phyloP scores from a whole-genome alignment of 1,140 invertebrate genomes.

The Leptopilina boulardi region DNA sequence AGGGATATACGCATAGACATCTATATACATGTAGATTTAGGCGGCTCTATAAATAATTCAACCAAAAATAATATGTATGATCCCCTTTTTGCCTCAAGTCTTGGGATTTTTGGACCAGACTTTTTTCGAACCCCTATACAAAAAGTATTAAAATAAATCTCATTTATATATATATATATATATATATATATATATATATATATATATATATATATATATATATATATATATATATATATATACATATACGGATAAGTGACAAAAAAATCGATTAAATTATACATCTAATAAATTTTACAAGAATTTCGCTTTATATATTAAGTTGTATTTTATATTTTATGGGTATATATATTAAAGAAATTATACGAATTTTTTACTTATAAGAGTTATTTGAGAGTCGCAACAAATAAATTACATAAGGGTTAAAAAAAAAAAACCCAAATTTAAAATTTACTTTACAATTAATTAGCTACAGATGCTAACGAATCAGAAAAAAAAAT shows the following conservation, averaged over 20 bases:
- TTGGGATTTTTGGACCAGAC: constrained; percentile 51
- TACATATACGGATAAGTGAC: not conserved
- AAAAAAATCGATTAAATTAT: not conserved
- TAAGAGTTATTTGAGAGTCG: too few relatives aligned
- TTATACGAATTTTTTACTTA: too few relatives aligned
- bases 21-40: not conserved
- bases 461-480: too few relatives aligned
- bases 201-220: not conserved
- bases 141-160: constrained; percentile 22
- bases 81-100: constrained; percentile 48
- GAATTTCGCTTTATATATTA: not conserved
- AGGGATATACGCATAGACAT: not conserved
- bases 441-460: too few relatives aligned
- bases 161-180: not conserved
- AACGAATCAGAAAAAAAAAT: too few relatives aligned
- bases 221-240: too few relatives aligned
- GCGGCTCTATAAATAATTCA: constrained; percentile 67
- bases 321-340: not conserved
- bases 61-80: constrained; percentile 62
- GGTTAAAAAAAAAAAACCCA: too few relatives aligned
- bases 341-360: too few relatives aligned
- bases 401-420: too few relatives aligned
- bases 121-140: constrained; percentile 38
- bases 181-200: too few relatives aligned
- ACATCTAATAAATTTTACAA: not conserved